Conservation (phyloP, 1,140 invertebrate species). For the Camponotus vicinus region DNA sequence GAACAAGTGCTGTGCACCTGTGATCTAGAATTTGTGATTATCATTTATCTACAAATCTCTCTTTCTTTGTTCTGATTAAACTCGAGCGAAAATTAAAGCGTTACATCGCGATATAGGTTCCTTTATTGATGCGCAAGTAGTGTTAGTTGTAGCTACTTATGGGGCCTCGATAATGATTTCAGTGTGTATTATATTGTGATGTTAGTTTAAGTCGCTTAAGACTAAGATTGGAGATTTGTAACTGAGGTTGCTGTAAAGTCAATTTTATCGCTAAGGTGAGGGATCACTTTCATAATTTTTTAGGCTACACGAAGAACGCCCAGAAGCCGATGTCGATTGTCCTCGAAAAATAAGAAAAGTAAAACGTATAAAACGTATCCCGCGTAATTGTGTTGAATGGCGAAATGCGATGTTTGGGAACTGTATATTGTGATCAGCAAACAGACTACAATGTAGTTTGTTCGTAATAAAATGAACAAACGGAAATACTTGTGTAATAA, state of each 20-base stretch:
- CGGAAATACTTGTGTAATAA: conserved; percentile 86
- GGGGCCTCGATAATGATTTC: conserved; percentile 82
- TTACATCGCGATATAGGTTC: conserved; percentile 67
- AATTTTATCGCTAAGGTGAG: conserved; percentile 79
- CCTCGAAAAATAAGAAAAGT: conserved; percentile 76
- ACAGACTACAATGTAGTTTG: conserved; percentile 87
- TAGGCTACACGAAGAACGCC: conserved; percentile 78
- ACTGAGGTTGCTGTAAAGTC: conserved; percentile 83
- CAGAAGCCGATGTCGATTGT: conserved; percentile 65
- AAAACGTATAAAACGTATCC: conserved; percentile 78
- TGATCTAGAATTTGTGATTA: conserved; percentile 64
- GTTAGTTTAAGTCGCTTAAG: conserved; percentile 83
- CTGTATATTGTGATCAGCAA: conserved; percentile 85
- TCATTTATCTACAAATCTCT: conserved; percentile 27
- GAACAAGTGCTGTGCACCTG: conserved; percentile 69
- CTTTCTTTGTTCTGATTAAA: conserved; percentile 41
- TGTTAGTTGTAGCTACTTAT: conserved; percentile 77
- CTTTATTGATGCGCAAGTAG: conserved; percentile 74
- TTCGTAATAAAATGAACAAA: conserved; percentile 85
- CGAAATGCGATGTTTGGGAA: conserved; percentile 79
- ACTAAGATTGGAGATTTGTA: conserved; percentile 81
- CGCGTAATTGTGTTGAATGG: conserved; percentile 83
- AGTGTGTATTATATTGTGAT: conserved; percentile 84
- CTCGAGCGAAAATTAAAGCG: conserved; percentile 41
- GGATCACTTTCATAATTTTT: conserved; percentile 83